Conservation (phyloP, 1,140 invertebrate species). For the Sitophilus oryzae region DNA sequence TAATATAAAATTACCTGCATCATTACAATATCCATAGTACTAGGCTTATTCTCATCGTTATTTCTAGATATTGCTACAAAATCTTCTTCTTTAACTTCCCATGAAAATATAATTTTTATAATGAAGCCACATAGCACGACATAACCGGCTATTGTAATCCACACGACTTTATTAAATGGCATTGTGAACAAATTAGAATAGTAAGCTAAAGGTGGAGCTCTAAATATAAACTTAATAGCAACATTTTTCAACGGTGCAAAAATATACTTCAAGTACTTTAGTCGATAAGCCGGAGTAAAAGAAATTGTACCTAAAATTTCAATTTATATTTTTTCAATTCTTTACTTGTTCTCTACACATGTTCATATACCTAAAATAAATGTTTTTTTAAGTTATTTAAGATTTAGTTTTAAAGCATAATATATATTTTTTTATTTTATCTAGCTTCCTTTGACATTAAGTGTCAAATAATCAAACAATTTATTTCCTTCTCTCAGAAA, state of each 20-base stretch:
- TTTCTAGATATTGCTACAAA: not conserved
- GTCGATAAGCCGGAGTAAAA: not conserved
- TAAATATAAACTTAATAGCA: constrained; percentile 51
- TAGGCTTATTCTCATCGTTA: not conserved
- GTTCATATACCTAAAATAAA: no score
- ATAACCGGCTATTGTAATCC: constrained; percentile 16
- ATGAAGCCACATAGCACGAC: not conserved
- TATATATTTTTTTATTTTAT: no score
- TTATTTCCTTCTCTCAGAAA: no score
- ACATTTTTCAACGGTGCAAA: not conserved
- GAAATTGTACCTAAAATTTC: not conserved
- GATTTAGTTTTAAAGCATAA: no score
- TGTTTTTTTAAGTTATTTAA: no score
- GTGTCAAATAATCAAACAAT: no score
- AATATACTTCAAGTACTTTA: not conserved
- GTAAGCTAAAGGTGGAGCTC: constrained; percentile 55
- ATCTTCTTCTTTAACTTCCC: constrained; percentile 27
- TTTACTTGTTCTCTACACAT: no score
- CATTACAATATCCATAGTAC: not conserved
- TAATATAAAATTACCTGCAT: not conserved
- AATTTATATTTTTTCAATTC: no score
- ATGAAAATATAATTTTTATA: constrained; percentile 24
- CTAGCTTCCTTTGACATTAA: no score
- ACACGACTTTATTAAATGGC: constrained; percentile 47
- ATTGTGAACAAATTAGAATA: constrained; percentile 56